A percentile compares a stretch with the other conserved stretches of the same genome.
Conservation (phyloP, 2,888 invertebrate species). For the Andrena fulva region DNA sequence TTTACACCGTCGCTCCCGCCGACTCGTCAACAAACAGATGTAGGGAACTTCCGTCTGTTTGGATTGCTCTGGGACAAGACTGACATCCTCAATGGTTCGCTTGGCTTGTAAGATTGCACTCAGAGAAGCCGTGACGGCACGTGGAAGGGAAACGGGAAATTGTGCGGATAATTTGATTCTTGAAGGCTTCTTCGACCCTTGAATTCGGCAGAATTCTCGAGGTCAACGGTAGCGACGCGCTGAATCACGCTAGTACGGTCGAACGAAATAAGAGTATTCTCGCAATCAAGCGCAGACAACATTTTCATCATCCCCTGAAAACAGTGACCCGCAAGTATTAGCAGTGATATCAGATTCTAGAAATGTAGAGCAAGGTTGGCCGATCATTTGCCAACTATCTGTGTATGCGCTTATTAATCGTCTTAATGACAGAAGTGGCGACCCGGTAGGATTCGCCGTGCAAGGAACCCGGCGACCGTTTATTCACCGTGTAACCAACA, state of each 20-base stretch:
- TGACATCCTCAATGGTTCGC: not conserved
- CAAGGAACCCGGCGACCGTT: constrained; percentile 43
- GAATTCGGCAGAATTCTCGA: too few relatives aligned
- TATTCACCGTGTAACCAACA: constrained; percentile 14
- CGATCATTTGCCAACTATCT: constrained; percentile 44
- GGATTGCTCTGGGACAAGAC: constrained; percentile 8
- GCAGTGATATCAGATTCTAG: constrained; percentile 2
- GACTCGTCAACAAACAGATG: constrained; percentile 25
- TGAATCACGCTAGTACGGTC: too few relatives aligned
- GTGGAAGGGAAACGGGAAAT: not conserved
- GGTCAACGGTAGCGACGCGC: too few relatives aligned
- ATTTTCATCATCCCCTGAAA: not conserved
- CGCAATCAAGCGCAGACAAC: not conserved
- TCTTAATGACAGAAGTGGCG: constrained; percentile 28
- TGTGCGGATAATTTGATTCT: not conserved
- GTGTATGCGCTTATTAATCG: constrained; percentile 30
- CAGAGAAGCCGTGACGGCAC: not conserved
- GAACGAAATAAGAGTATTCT: not conserved
- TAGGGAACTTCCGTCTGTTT: constrained; percentile 37
- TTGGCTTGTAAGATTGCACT: not conserved
- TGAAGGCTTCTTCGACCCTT: not conserved
- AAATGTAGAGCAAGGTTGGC: constrained; percentile 50
- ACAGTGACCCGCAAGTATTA: constrained; percentile 3
- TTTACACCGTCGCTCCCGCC: constrained; percentile 35
- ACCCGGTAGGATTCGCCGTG: not conserved